Evolutionary conservation across 2,888 invertebrate genomes (phyloP).

Genomic region (Dynastes hyllus): DNA sequence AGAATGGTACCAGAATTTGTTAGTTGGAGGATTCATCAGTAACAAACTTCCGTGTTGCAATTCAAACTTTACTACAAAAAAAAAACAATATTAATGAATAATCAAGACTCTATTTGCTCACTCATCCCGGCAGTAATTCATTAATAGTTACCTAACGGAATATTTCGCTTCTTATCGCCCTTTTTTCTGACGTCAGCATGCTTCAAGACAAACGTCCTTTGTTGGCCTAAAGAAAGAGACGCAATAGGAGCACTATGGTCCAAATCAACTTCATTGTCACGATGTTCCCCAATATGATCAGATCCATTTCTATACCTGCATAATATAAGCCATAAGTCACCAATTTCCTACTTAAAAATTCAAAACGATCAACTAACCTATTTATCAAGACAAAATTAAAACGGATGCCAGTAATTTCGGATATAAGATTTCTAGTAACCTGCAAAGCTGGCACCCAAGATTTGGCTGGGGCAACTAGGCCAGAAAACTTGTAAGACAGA

Average conservation of each 20-base stretch:
- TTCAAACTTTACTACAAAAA: slow-evolving; percentile 73
- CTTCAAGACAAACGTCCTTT: slow-evolving; percentile 78
- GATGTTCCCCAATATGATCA: slow-evolving; percentile 83
- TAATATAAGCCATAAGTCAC: slow-evolving; percentile 22
- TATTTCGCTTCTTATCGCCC: slow-evolving; percentile 70
- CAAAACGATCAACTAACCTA: slow-evolving; percentile 71
- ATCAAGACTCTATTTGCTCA: too few relatives aligned
- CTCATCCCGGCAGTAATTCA: too few relatives aligned
- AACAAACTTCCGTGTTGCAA: slow-evolving; percentile 80
- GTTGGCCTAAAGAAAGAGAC: slow-evolving; percentile 79
- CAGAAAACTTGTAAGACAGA: slow-evolving; percentile 79
- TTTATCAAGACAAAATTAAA: slow-evolving; percentile 82
- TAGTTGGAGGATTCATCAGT: slow-evolving; percentile 83
- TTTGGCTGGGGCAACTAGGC: slow-evolving; percentile 76
- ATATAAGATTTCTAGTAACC: slow-evolving; percentile 73
- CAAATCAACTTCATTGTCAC: slow-evolving; percentile 81
- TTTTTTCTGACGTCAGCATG: slow-evolving; percentile 75
- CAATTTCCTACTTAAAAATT: too few relatives aligned
- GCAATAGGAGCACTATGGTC: slow-evolving; percentile 78
- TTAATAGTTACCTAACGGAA: slow-evolving; percentile 69
- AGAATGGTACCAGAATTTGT: slow-evolving; percentile 81
- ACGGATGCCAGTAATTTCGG: slow-evolving; percentile 72
- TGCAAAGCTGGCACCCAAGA: slow-evolving; percentile 76
- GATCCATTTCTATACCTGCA: slow-evolving; percentile 79
- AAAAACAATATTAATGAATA: slow-evolving; percentile 3